Evolutionary conservation across 2,888 invertebrate species (phyloP).

Genomic region (Therioaphis trifolii): DNA sequence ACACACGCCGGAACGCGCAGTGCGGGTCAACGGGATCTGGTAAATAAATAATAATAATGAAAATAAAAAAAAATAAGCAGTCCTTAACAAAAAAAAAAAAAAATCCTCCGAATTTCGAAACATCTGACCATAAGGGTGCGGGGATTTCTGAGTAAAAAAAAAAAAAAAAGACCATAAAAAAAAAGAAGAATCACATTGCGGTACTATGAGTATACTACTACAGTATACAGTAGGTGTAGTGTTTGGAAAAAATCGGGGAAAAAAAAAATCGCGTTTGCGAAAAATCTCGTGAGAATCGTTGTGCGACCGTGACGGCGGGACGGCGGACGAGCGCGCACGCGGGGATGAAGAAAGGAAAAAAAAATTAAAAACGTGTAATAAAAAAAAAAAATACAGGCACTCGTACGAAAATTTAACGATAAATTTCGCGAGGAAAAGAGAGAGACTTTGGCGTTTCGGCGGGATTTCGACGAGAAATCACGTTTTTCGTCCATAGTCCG

Average conservation of each 20-base stretch:
- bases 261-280: conserved; percentile 10
- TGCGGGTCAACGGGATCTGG: conserved; percentile 46
- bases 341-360: not conserved
- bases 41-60: conserved; percentile 9
- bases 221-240: too few species aligned
- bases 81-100: too few species aligned
- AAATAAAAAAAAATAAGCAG: conserved; percentile 18
- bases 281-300: conserved; percentile 56
- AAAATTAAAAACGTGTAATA: not conserved
- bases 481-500: too few species aligned
- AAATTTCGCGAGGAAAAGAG: not conserved
- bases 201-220: not conserved
- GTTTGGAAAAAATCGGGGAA: not conserved
- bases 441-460: not conserved
- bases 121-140: conserved; percentile 60
- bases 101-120: conserved; percentile 51
- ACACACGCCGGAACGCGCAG: too few species aligned
- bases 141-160: conserved; percentile 9
- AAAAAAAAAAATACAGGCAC: too few species aligned
- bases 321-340: not conserved
- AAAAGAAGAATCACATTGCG: conserved; percentile 44
- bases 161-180: not conserved
- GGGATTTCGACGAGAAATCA: not conserved
- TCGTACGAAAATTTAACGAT: not conserved
- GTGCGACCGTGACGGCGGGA: conserved; percentile 1